These are phyloP conservation scores for Chirona hameri DNA, from an alignment of 2,888 invertebrate genomes.

Conservation along the genomic window DNA sequence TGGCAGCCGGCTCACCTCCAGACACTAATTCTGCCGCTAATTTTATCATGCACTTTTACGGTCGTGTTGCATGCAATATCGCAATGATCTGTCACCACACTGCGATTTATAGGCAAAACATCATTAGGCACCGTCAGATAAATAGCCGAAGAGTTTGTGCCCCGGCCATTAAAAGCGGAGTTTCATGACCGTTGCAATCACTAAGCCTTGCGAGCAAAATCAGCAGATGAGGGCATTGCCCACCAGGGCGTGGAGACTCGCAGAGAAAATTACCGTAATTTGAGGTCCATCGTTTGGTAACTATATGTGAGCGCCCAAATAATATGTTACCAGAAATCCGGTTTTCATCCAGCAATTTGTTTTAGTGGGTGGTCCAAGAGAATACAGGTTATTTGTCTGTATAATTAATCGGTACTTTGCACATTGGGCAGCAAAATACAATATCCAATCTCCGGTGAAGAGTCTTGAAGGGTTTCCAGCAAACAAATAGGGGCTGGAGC, in stretches of 20 bases:
- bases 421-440: too few species aligned
- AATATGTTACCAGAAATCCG: background rate
- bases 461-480: too few species aligned
- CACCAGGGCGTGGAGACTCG: background rate
- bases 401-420: too few species aligned
- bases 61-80: background rate
- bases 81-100: slow-evolving; percentile 27
- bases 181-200: slow-evolving; percentile 1
- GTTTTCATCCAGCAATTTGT: background rate
- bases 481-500: too few species aligned
- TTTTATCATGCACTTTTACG: slow-evolving; percentile 8
- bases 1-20: too few species aligned
- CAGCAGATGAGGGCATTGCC: background rate
- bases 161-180: background rate
- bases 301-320: background rate
- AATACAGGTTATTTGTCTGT: too few species aligned
- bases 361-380: background rate
- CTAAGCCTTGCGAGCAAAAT: background rate
- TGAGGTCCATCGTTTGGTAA: background rate
- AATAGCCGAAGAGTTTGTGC: background rate
- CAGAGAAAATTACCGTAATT: background rate
- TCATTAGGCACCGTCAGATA: background rate
- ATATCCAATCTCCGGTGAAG: too few species aligned
- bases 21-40: background rate
- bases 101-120: slow-evolving; percentile 10